Base-by-base conservation (phyloP, 1,140 invertebrate species). In the Neotoxoptera formosana region DNA sequence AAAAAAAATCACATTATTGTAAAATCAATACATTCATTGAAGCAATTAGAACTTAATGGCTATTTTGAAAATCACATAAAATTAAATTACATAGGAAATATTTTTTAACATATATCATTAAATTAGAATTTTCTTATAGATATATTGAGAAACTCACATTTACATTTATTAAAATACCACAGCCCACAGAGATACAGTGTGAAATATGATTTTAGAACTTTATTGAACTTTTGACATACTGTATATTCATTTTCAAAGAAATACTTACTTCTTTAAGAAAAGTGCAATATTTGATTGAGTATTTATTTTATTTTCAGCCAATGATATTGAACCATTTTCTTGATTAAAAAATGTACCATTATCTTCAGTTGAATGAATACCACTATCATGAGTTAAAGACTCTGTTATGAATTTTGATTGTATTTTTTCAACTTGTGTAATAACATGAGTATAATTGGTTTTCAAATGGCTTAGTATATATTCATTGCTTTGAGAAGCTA, bases 401-500 rank as follows among this genome's bases (percentile, higher is more conserved):
- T 93, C 91, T 30, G 17, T 56, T 51, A 45, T 51, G 14, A 30
- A 48, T 30, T 53, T 86, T 36, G 67, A 25, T 83, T 47, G 30
- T 34, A 36, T 34, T 81, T 81, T 47, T 92, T 76, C 76, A 51
- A 8, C 21, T 36, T n/a, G 45, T 81, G 34, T 20, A 76, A 76
- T 20, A 81, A 36, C 9, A 56, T 86, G 45, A 41, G 34, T 86
- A 20, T 36, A 84, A n/a, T 84, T 93, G 25, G 67, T 93, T 93
- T 86, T 93, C 86, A 93, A 93, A 93, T 93, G 91, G 21, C 91
- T 93, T 30, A 93, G 45, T 53, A 93, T 93, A 86, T 84, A 93
- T 84, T 84, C 45, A 53, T 93, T 84, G 91, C 45, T 92, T 51
- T 93, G 91, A 92, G 47, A 91, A 23, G 25, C 76, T 51, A 88